Conservation (phyloP, 2,797 vertebrate species). For the Dipus sagitta region DNA sequence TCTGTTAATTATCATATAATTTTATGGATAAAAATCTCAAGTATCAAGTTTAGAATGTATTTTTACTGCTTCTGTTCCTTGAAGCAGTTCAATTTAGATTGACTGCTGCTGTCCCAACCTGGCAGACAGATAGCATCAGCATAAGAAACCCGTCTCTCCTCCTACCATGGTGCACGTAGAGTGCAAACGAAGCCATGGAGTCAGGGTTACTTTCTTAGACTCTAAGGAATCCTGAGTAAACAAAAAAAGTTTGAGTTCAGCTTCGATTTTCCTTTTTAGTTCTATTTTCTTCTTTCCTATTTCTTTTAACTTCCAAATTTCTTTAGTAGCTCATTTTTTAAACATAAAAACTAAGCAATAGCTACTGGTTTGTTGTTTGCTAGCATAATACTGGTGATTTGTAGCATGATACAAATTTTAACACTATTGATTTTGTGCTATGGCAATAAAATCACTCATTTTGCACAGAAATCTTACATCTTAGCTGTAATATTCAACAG, state of each 20-base stretch:
- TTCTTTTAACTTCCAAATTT: not conserved
- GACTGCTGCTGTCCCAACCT: conserved; percentile 31
- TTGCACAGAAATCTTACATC: not conserved
- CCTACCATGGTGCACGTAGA: conserved; percentile 16
- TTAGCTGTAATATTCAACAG: conserved; percentile 25
- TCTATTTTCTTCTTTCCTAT: not conserved
- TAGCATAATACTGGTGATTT: not conserved
- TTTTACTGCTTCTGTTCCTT: conserved; percentile 53
- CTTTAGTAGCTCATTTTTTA: not conserved
- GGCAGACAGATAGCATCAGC: conserved; percentile 50
- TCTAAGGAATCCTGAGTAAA: not conserved
- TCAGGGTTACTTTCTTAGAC: conserved; percentile 43
- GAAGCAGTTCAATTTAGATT: conserved; percentile 59
- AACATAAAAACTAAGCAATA: not conserved
- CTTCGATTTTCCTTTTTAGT: not conserved
- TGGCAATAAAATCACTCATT: conserved; percentile 8
- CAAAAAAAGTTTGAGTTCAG: conserved; percentile 19
- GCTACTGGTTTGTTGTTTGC: conserved; percentile 10
- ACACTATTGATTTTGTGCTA: conserved; percentile 21
- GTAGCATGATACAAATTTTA: conserved; percentile 3
- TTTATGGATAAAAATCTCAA: conserved; percentile 60
- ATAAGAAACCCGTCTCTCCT: conserved; percentile 52
- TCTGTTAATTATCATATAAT: conserved; percentile 49
- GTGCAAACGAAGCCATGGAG: conserved; percentile 26
- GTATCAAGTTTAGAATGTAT: conserved; percentile 65